These are phyloP conservation scores for Salpingus planirostris DNA, from an alignment of 2,888 invertebrate species.

Conservation along the genomic window DNA sequence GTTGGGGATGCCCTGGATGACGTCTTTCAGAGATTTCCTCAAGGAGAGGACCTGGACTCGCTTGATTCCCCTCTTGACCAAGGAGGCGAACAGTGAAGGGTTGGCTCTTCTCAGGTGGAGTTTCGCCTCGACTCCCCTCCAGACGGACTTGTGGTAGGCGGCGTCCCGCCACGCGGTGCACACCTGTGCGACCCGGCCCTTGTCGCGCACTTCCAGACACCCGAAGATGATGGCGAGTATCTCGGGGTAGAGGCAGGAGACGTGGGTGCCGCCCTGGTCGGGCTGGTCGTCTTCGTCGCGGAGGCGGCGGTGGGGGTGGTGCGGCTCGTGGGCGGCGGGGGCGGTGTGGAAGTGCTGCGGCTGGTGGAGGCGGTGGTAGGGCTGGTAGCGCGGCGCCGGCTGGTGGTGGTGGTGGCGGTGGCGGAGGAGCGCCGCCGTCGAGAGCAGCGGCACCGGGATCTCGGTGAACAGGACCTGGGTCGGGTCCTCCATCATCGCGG, in stretches of 20 bases:
- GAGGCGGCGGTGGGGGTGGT: constrained; percentile 25
- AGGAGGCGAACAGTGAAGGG: constrained; percentile 74
- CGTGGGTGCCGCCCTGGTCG: constrained; percentile 55
- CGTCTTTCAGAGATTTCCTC: constrained; percentile 72
- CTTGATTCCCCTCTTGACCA: constrained; percentile 80
- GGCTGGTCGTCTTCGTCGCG: constrained; percentile 18
- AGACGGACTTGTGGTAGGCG: constrained; percentile 84
- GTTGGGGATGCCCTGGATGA: constrained; percentile 77
- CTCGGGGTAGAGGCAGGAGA: constrained; percentile 86
- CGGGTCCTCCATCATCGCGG: constrained; percentile 45
- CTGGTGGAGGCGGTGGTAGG: constrained; percentile 60
- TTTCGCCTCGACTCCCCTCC: constrained; percentile 89
- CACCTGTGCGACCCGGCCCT: constrained; percentile 85
- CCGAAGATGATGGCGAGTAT: constrained; percentile 87
- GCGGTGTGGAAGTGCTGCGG: constrained; percentile 46
- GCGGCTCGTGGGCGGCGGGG: constrained; percentile 38
- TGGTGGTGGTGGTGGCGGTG: constrained; percentile 47
- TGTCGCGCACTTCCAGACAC: constrained; percentile 77
- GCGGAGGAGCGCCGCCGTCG: constrained; percentile 44
- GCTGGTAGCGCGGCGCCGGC: constrained; percentile 46
- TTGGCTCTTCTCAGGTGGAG: constrained; percentile 78
- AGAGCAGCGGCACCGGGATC: constrained; percentile 48
- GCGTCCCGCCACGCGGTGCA: constrained; percentile 87
- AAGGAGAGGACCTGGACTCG: constrained; percentile 83
- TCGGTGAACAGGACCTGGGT: constrained; percentile 50